phyloP scores from a whole-genome alignment of 2,888 invertebrate genomes.

The Stegana nigrithorax region DNA sequence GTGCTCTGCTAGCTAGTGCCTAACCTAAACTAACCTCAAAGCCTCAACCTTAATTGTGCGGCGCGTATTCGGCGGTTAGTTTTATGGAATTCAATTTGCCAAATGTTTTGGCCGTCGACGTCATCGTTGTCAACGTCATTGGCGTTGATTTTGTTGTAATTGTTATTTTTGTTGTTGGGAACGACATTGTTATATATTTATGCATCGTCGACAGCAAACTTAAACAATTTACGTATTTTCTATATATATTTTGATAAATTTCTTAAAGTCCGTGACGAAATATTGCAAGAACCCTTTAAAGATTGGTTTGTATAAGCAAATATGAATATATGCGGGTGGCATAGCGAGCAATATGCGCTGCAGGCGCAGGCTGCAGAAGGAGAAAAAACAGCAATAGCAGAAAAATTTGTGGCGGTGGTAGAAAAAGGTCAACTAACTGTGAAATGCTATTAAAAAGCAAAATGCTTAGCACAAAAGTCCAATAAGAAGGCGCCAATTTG shows the following conservation, averaged over 20 bases:
- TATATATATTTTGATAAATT: background rate
- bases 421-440: conserved; percentile 62
- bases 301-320: too few species aligned
- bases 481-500: background rate
- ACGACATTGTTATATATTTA: background rate
- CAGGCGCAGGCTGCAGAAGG: too few species aligned
- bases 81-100: conserved; percentile 57
- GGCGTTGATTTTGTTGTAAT: background rate
- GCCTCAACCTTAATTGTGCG: conserved; percentile 60
- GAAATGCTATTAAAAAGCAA: conserved; percentile 55
- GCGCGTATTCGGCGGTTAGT: conserved; percentile 59
- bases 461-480: background rate
- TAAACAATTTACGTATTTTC: background rate
- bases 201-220: background rate
- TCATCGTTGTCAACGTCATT: too few species aligned
- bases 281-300: background rate
- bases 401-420: too few species aligned
- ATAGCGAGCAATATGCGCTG: too few species aligned
- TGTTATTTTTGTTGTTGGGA: too few species aligned
- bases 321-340: too few species aligned
- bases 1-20: background rate
- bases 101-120: conserved; percentile 25
- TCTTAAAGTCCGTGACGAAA: background rate
- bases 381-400: too few species aligned
- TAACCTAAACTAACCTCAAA: conserved; percentile 30